phyloP scores from a whole-genome alignment of 2,888 invertebrate genomes.

The Nomada fabriciana region DNA sequence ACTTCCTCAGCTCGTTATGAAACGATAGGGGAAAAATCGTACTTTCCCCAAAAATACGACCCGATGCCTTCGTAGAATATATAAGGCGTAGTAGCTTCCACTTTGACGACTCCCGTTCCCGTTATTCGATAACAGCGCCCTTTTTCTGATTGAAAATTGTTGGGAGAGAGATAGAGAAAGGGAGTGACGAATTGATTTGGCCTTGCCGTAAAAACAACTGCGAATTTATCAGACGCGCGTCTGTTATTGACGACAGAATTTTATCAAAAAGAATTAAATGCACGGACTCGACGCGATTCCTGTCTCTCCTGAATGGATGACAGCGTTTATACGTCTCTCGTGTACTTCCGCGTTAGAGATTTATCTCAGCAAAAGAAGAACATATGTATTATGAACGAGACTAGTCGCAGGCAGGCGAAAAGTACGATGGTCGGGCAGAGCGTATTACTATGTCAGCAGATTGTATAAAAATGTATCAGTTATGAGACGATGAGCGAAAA shows the following conservation, averaged over 20 bases:
- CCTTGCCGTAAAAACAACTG: slow-evolving; percentile 48
- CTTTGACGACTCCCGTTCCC: slow-evolving; percentile 43
- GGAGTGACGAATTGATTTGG: slow-evolving; percentile 56
- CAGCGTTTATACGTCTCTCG: slow-evolving; percentile 59
- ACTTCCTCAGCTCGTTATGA: slow-evolving; percentile 7
- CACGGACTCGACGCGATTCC: slow-evolving; percentile 61
- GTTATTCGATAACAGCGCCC: slow-evolving; percentile 27
- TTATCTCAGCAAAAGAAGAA: slow-evolving; percentile 65
- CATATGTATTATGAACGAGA: slow-evolving; percentile 66
- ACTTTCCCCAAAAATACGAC: slow-evolving; percentile 13
- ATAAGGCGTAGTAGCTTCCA: slow-evolving; percentile 50
- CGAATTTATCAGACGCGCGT: slow-evolving; percentile 41
- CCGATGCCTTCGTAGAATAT: slow-evolving; percentile 17
- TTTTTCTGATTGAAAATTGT: slow-evolving; percentile 47
- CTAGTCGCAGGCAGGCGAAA: slow-evolving; percentile 75
- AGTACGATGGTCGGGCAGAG: slow-evolving; percentile 77
- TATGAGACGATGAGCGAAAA: slow-evolving; percentile 78
- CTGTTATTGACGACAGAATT: slow-evolving; percentile 38
- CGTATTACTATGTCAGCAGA: slow-evolving; percentile 74
- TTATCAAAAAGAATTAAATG: slow-evolving; percentile 27
- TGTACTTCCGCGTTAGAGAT: slow-evolving; percentile 64
- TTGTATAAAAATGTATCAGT: slow-evolving; percentile 73
- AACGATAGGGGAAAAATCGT: slow-evolving; percentile 20
- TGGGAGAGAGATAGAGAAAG: slow-evolving; percentile 63
- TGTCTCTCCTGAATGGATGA: slow-evolving; percentile 56